These are phyloP conservation scores for Caiman crocodilus DNA, from an alignment of 2,797 vertebrate genomes.

Conservation along the genomic window DNA sequence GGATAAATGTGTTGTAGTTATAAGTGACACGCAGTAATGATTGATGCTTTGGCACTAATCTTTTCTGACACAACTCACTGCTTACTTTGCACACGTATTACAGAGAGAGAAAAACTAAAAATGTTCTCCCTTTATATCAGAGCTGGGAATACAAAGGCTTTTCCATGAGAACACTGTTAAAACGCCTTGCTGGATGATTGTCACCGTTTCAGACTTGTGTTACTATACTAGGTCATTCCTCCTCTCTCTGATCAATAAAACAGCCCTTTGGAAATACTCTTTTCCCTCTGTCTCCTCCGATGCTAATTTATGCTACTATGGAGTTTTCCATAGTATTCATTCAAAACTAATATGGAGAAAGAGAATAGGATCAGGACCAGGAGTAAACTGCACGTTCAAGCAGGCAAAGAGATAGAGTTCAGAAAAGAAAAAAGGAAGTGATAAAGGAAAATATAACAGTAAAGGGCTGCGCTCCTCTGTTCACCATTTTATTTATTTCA, in stretches of 20 bases:
- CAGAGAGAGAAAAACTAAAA: not conserved
- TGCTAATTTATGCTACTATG: not conserved
- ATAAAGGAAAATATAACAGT: not conserved
- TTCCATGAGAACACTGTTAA: not conserved
- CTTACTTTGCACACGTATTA: not conserved
- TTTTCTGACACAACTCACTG: not conserved
- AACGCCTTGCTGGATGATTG: not conserved
- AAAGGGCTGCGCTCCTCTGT: not conserved
- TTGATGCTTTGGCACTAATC: not conserved
- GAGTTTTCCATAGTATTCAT: not conserved
- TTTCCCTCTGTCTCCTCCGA: not conserved
- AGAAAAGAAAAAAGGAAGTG: not conserved
- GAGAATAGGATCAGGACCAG: not conserved
- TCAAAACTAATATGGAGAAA: not conserved
- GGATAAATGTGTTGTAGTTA: not conserved
- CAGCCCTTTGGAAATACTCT: not conserved
- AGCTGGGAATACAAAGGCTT: not conserved
- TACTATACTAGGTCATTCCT: not conserved
- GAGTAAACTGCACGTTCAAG: not conserved
- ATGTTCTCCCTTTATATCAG: not conserved
- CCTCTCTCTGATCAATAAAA: not conserved
- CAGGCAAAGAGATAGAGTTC: not conserved
- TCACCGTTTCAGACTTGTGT: not conserved
- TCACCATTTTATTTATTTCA: not conserved
- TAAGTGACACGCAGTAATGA: not conserved